phyloP scores from a whole-genome alignment of 2,888 invertebrate genomes.

The Eledone cirrhosa region DNA sequence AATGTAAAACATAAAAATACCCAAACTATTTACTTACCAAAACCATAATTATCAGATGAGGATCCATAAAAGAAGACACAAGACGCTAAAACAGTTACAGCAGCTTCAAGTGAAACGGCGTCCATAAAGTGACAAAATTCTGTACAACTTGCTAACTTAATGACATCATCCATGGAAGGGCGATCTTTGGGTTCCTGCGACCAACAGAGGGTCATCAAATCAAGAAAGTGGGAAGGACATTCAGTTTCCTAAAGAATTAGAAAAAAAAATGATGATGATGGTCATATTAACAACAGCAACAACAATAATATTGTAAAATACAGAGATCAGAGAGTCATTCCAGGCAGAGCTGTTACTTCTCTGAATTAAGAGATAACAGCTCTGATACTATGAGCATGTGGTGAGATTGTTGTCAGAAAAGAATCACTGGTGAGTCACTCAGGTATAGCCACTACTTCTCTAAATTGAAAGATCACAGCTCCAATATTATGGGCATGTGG shows the following conservation, averaged over 20 bases:
- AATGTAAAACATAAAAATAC: too few species aligned
- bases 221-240: slow-evolving; percentile 78
- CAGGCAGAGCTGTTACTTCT: too few species aligned
- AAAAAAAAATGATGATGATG: background rate
- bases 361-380: too few species aligned
- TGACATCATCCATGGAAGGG: slow-evolving; percentile 89
- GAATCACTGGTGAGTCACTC: too few species aligned
- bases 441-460: too few species aligned
- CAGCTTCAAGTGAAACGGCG: slow-evolving; percentile 75
- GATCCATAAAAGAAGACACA: slow-evolving; percentile 32
- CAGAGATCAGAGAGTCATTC: too few species aligned
- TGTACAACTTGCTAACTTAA: slow-evolving; percentile 89
- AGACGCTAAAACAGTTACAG: slow-evolving; percentile 45
- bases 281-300: background rate
- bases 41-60: too few species aligned
- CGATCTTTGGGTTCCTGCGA: slow-evolving; percentile 80
- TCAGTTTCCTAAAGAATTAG: slow-evolving; percentile 60
- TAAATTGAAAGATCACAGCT: too few species aligned
- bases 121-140: slow-evolving; percentile 91
- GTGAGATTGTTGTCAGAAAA: too few species aligned
- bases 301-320: background rate
- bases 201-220: slow-evolving; percentile 97
- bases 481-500: too few species aligned
- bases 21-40: too few species aligned
- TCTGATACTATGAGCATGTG: too few species aligned